Evolutionary conservation across 53 echinoderm and acorn worm species (phyloP).

Genomic region (Henricia sp.): DNA sequence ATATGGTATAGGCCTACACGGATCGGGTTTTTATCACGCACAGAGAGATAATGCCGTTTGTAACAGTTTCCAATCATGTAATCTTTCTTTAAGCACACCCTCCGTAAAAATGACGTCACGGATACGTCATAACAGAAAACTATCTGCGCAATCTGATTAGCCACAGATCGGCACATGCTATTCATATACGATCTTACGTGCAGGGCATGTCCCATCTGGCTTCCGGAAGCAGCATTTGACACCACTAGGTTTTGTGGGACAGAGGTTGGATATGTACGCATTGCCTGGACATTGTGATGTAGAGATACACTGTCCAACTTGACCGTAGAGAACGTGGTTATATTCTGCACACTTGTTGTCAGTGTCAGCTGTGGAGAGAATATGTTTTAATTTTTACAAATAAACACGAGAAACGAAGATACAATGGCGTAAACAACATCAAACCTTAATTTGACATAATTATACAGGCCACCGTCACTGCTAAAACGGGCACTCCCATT

Average conservation of each 20-base stretch:
- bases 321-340: constrained; percentile 40
- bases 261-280: constrained; percentile 66
- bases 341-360: constrained; percentile 61
- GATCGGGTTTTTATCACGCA: too few species aligned
- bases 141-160: too few species aligned
- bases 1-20: too few species aligned
- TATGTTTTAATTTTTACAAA: not conserved
- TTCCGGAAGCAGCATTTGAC: constrained; percentile 73
- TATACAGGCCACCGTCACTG: not conserved
- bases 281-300: constrained; percentile 42
- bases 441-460: not conserved
- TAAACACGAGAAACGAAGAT: not conserved
- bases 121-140: too few species aligned
- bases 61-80: too few species aligned
- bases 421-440: not conserved
- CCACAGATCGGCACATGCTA: too few species aligned
- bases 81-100: too few species aligned
- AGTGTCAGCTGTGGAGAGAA: constrained; percentile 43
- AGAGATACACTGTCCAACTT: constrained; percentile 55
- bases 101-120: too few species aligned
- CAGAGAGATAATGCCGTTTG: too few species aligned
- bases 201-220: constrained; percentile 31
- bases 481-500: not conserved
- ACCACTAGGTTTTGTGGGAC: constrained; percentile 58
- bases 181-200: not conserved